Evolutionary conservation across 2,888 invertebrate genomes (phyloP).

Genomic region (Tenthredo mesomela): DNA sequence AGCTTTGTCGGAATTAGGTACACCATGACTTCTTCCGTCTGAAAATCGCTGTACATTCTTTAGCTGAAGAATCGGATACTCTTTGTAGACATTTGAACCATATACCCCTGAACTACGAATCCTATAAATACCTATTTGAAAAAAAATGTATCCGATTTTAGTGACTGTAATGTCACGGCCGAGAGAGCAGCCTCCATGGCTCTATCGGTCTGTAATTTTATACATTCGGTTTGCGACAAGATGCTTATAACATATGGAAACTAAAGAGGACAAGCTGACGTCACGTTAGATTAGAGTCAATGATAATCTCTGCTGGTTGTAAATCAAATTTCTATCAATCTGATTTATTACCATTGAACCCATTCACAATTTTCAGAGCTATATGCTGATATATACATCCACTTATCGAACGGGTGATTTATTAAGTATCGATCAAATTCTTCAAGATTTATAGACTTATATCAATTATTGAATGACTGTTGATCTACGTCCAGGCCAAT

Average conservation of each 20-base stretch:
- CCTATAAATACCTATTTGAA: not conserved
- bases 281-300: constrained; percentile 1
- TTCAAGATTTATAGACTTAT: constrained; percentile 6
- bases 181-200: not conserved
- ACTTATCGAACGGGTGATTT: not conserved
- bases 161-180: not conserved
- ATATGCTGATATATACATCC: not conserved
- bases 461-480: not conserved
- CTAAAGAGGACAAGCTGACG: constrained; percentile 2
- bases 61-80: not conserved
- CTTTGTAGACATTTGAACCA: not conserved
- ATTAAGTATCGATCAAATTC: not conserved
- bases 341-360: constrained; percentile 20
- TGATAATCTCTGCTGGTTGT: not conserved
- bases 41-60: not conserved
- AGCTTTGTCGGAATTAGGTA: not conserved
- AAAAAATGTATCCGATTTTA: not conserved
- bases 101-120: not conserved
- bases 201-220: not conserved
- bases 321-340: not conserved
- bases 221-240: not conserved
- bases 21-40: not conserved
- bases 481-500: not conserved
- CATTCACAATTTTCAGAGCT: not conserved
- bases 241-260: not conserved